Percentiles rank a stretch among this genome's conserved stretches.
Evolutionary conservation across 2,797 vertebrate genomes (phyloP).

Genomic region (Antrozous pallidus): DNA sequence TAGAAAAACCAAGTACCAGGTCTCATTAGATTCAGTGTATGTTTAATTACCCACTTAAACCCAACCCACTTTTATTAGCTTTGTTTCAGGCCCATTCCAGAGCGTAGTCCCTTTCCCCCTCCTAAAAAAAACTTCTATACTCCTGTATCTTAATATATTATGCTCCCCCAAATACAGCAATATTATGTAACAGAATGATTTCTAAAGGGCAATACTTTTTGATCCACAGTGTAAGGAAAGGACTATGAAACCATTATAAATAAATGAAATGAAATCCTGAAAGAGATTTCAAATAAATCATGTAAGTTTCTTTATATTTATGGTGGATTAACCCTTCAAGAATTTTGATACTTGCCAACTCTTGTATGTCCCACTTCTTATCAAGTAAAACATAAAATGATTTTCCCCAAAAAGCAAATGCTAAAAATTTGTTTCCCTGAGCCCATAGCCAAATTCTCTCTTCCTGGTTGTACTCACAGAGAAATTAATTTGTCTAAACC

Average conservation of each 20-base stretch:
- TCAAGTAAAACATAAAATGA: conserved; percentile 34
- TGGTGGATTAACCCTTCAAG: neutral
- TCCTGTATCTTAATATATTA: conserved; percentile 4
- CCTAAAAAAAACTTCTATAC: neutral
- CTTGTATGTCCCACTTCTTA: neutral
- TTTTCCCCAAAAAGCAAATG: neutral
- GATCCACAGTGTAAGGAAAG: neutral
- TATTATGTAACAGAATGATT: neutral
- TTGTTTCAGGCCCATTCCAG: conserved; percentile 32
- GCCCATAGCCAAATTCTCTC: neutral
- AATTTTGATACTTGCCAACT: neutral
- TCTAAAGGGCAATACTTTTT: neutral
- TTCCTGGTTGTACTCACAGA: neutral
- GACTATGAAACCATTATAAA: neutral
- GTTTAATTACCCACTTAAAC: conserved; percentile 51
- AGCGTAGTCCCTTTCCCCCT: neutral
- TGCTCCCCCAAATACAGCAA: neutral
- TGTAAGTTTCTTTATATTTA: neutral
- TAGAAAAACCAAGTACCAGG: conserved; percentile 6
- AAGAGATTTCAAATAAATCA: conserved; percentile 7
- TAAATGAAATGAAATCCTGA: neutral
- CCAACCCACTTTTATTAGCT: conserved; percentile 3
- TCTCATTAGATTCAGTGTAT: neutral
- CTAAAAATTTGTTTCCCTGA: conserved; percentile 8
- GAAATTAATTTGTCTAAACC: conserved; percentile 1